Evolutionary conservation across 2,113 vertebrate species (phyloP), one percentile per base, ranked within the genome.

Genomic region (Labeo rohita): DNA sequence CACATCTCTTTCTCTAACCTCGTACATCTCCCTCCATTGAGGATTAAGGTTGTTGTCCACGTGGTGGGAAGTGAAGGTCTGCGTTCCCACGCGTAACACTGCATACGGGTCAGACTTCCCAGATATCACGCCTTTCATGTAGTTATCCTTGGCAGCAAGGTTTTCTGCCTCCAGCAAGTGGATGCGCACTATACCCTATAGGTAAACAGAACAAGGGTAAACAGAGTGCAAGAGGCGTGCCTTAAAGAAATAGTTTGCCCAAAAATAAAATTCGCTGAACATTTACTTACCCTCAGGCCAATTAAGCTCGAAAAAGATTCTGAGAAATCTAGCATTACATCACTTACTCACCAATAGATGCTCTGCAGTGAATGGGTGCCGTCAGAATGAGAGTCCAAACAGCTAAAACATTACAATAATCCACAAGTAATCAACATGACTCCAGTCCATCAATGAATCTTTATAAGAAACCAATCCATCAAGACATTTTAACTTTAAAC

Each of bases 41-140:
- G 97, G 97, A 92, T 96, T 97, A 74, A 98, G 94, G 84, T 95
- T 93, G 93, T 96, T 95, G 86, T 96, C 94, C 13, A 99, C 94
- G 54, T 97, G 96, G 2, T 92, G 96, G 73, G 97, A 98, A 74
- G 95, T 97, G 92, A 95, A 97, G 4, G 94, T 92, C 93, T 99
- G 98, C 4, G 97, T 98, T 49, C 98, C 98, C 18, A 98, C 97
- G 0, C 97, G 95, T 80, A 98, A 91, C 18, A 98, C 88, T 0
- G 96, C 97, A 0, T 98, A 99, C 0, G 98, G 98, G 89, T 99
- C 98, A 0, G 98, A 99, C 90, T 97, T 97, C 86, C 97, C 98
- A 45, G 96, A 94, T 8, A 98, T 95, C 63, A 98, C 86, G 11
- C 98, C 97, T 88, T 96, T 97, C 87, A 99, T 94, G 9, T 96